Evolutionary conservation across 2,797 vertebrate genomes (phyloP), one percentile per base, ranked within the genome.

Genomic region (Megaceryle alcyon): DNA sequence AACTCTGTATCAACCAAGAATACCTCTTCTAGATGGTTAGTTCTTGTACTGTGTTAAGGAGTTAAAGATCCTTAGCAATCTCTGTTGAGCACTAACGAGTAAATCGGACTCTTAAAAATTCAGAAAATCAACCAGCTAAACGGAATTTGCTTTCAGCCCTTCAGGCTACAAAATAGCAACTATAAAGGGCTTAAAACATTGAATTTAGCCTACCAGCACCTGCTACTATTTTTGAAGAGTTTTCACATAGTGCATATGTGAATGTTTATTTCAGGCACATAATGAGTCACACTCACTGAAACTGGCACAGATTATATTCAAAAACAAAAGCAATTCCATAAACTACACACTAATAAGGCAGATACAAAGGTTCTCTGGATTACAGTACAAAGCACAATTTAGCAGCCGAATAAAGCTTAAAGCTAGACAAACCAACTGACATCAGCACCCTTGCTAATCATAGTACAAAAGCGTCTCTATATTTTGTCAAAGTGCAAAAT

Each of bases 381-480:
- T 96, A 77, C 95, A 96, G 98, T 95, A 99, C 99, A 99, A 99
- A 98, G 98, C 98, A 98, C 97, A 97, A 98, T 98, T 98, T 98
- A 98, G 98, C 98, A 97, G 98, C 96, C 97, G 97, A 98, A 98
- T 98, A 98, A 98, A 98, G 98, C 98, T 97, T 94, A 97, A 97
- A 97, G 97, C 97, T 95, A 95, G 97, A 98, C 98, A 97, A 98
- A 98, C 97, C 97, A 97, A 98, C 98, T 99, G 99, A 98, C 98
- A 98, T 99, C 98, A 98, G 98, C 97, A 97, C 97, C 97, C 98
- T 97, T 97, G 97, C 98, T 99, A 99, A 99, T 98, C 98, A 98
- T 93, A 97, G 98, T 86, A 99, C 99, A 99, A 99, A 99, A 98
- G 98, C 96, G 76, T 92, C 98, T 99, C 98, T 99, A 97, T 99